phyloP scores from a whole-genome alignment of 2,113 vertebrate genomes.

The Thymallus thymallus region DNA sequence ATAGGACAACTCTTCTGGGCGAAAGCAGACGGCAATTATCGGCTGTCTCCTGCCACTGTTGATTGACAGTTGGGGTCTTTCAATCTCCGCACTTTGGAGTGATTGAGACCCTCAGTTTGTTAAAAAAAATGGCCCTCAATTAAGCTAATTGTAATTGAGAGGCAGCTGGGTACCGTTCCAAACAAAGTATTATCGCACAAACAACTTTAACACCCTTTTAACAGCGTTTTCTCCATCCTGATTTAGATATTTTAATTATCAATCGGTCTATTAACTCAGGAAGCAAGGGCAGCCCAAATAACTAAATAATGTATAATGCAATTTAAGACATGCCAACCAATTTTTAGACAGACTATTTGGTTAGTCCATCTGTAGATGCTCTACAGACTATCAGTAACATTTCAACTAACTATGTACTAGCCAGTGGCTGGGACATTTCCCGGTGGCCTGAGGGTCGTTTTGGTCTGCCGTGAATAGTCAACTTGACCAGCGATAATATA shows the following conservation, averaged over 20 bases:
- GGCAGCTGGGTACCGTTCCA: slow-evolving; percentile 10
- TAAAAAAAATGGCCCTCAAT: slow-evolving; percentile 15
- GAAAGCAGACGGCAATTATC: slow-evolving; percentile 17
- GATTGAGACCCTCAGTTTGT: slow-evolving; percentile 19
- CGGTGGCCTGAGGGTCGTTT: too few relatives aligned
- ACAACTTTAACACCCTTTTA: background rate
- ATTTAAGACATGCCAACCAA: background rate
- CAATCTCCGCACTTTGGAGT: background rate
- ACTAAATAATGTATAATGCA: background rate
- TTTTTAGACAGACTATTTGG: too few relatives aligned
- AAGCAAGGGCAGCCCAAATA: background rate
- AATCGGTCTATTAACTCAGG: background rate
- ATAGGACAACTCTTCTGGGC: background rate
- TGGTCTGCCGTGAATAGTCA: too few relatives aligned
- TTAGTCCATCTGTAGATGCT: too few relatives aligned
- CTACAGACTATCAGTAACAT: too few relatives aligned
- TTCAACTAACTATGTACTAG: too few relatives aligned
- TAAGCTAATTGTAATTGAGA: background rate
- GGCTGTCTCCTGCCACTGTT: background rate
- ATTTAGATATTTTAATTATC: slow-evolving; percentile 1
- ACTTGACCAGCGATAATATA: too few relatives aligned
- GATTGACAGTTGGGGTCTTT: slow-evolving; percentile 25
- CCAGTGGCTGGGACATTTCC: too few relatives aligned
- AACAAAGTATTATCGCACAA: slow-evolving; percentile 5
- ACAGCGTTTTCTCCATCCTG: background rate